Conservation (phyloP, 2,888 invertebrate genomes). For the Catocala fraxini region DNA sequence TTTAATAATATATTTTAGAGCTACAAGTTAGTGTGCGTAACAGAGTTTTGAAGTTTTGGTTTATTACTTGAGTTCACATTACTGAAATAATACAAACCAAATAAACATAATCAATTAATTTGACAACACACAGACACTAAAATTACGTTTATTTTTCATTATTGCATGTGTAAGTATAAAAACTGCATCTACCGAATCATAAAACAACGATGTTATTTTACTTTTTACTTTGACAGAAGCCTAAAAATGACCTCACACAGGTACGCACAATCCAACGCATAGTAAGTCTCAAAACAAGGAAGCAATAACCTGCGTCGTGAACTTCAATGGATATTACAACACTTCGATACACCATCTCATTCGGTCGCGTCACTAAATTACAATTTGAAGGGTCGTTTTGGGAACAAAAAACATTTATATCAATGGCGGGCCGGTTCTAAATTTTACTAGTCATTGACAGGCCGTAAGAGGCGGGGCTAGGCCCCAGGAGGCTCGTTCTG, state of each 20-base stretch:
- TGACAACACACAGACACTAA: too few species aligned
- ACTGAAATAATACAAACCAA: too few species aligned
- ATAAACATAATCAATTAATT: too few species aligned
- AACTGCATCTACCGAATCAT: too few species aligned
- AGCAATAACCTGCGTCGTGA: conserved; percentile 15
- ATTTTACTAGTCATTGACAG: conserved; percentile 87
- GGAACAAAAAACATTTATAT: conserved; percentile 88
- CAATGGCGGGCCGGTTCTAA: conserved; percentile 85
- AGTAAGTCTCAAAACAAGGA: conserved; percentile 1
- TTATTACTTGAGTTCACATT: too few species aligned
- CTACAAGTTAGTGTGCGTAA: too few species aligned
- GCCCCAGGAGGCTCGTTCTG: conserved; percentile 79
- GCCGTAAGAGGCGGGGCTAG: conserved; percentile 79
- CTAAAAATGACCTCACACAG: neutral
- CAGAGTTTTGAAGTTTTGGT: too few species aligned
- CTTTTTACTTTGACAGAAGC: too few species aligned
- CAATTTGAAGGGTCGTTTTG: conserved; percentile 84
- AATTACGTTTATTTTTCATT: too few species aligned
- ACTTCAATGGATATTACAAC: conserved; percentile 49
- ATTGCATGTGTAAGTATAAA: too few species aligned
- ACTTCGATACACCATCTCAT: conserved; percentile 67
- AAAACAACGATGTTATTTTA: too few species aligned
- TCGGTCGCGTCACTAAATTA: conserved; percentile 77
- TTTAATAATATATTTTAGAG: too few species aligned
- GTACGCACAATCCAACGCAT: neutral